A percentile compares a stretch with the other conserved stretches of the same genome.
Conservation (phyloP, 1,140 invertebrate species). For the Alviniconcha marisindica region DNA sequence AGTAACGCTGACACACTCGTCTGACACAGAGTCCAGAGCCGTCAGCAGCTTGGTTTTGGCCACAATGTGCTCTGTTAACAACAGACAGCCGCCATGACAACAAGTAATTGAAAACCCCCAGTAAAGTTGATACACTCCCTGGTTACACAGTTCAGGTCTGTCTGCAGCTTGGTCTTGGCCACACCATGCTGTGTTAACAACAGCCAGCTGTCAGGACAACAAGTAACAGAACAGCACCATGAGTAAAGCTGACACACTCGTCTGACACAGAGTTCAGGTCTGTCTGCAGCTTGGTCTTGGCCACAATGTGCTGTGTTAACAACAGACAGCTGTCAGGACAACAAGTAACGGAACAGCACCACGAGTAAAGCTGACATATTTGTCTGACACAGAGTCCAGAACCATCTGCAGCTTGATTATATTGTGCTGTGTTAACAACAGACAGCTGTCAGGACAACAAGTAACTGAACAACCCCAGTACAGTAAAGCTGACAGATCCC, state of each 20-base stretch:
- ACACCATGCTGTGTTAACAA: conserved; percentile 93
- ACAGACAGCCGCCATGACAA: too few relatives aligned
- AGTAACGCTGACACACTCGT: conserved; percentile 93
- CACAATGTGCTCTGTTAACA: conserved; percentile 91
- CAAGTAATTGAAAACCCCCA: too few relatives aligned
- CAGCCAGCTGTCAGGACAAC: too few relatives aligned
- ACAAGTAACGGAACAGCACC: conserved; percentile 93
- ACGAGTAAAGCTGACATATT: conserved; percentile 94
- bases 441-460: too few relatives aligned
- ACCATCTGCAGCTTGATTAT: conserved; percentile 85
- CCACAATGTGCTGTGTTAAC: conserved; percentile 91
- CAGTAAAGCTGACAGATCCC: conserved; percentile 93
- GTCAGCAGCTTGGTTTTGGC: conserved; percentile 85
- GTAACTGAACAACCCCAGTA: conserved; percentile 94
- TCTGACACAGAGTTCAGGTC: conserved; percentile 84
- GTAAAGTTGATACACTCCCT: conserved; percentile 93
- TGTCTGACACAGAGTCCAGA: conserved; percentile 83
- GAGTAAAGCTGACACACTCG: conserved; percentile 93
- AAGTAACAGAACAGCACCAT: too few relatives aligned
- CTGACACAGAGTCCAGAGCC: conserved; percentile 83
- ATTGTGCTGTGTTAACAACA: conserved; percentile 93
- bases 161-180: conserved; percentile 84
- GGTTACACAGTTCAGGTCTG: conserved; percentile 83
- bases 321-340: too few relatives aligned
- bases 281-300: conserved; percentile 84